Percentiles rank a stretch among this genome's conserved stretches.
Conservation (phyloP, 2,113 vertebrate genomes). For the Lepus americanus region DNA sequence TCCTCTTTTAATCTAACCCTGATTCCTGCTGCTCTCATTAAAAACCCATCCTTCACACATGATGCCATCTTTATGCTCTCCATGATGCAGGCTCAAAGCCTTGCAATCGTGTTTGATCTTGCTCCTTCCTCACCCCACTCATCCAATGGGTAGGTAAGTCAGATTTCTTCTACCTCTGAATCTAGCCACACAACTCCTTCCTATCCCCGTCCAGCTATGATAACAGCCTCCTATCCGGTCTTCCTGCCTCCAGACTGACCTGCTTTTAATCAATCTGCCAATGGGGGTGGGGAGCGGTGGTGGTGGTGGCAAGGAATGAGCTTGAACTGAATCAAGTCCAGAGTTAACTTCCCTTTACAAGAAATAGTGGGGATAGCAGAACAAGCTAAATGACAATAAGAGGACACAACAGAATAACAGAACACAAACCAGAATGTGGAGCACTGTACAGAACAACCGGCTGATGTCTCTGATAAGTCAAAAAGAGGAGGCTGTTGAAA, state of each 20-base stretch:
- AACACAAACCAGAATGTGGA: not conserved
- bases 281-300: not conserved
- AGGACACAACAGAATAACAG: not conserved
- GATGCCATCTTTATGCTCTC: conserved; percentile 3
- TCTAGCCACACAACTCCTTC: conserved; percentile 10
- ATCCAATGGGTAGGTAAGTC: conserved; percentile 52
- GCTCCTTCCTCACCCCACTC: not conserved
- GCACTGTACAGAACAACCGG: not conserved
- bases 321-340: conserved; percentile 47
- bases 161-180: conserved; percentile 42
- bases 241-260: conserved; percentile 10
- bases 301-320: not conserved
- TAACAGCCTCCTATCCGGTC: conserved; percentile 5
- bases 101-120: conserved; percentile 57
- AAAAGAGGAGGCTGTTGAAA: not conserved
- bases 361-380: conserved; percentile 35
- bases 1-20: conserved; percentile 70
- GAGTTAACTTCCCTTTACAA: conserved; percentile 30
- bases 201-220: conserved; percentile 8
- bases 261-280: conserved; percentile 47
- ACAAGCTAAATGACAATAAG: conserved; percentile 64
- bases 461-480: conserved; percentile 47
- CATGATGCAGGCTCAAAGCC: conserved; percentile 40
- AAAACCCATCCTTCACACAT: conserved; percentile 63
- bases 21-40: conserved; percentile 71